Base-by-base conservation (phyloP, 1,140 invertebrate species). In the Muscidifurax raptorellus region DNA sequence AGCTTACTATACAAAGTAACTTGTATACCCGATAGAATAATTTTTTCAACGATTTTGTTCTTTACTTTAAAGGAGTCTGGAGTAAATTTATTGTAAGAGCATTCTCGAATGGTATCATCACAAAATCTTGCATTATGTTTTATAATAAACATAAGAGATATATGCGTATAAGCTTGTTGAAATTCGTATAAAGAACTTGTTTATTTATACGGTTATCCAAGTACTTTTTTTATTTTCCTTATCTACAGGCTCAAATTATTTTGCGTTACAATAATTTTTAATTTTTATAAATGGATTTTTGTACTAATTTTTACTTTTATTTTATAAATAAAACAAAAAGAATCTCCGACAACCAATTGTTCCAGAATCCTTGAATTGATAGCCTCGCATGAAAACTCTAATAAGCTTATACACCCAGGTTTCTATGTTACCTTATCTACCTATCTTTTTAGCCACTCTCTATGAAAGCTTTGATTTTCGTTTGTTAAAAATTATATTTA, bases 1-100 rank as follows among this genome's bases (percentile, higher is more conserved):
- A 77, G 32, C 80, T 89, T 82, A 87, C 84, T 89, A 88, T 85
- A 87, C 59, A 71, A 52, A 84, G 27, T 85, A 84, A 71, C 36
- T 78, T 75, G 64, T 18, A 30, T 59, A 82, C 27, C 59, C 59
- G 67, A 59, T 84, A 12, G 47, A 64, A 36, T 78, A 1, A 22
- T 40, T 83, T 47, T 76, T 59, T 22, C n/a, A 28, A 69, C 22
- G 27, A 36, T 82, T 69, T 59, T 13, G 5, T 74, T 80, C 44
- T 69, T 80, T 1, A 76, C 9, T 47, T 18, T 27, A 47, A 5
- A 76, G 72, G n/a, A 76, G 59, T 76, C 52, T 66, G 72, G 72
- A 82, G 15, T 82, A 82, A n/a, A 82, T 82, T 82, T 12, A 76
- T 82, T 75, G 4, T 25, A 76, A 82, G 40, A 82, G 6, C 10